These are phyloP conservation scores for Chamaetylas fuelleborni DNA, from an alignment of 2,113 vertebrate genomes.

Conservation along the genomic window DNA sequence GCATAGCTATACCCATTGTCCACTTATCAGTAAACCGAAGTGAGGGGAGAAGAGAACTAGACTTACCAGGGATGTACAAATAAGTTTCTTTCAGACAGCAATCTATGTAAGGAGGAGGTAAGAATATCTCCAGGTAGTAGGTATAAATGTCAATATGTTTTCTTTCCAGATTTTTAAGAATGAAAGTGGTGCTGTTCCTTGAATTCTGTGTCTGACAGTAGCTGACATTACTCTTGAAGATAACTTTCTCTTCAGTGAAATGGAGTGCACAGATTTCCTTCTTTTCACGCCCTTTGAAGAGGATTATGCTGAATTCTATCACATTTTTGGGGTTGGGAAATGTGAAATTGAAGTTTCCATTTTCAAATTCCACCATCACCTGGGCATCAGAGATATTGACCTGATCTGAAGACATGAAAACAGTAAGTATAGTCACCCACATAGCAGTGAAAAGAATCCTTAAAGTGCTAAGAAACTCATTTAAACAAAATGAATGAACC, in stretches of 20 bases:
- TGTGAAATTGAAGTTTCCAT: constrained; percentile 64
- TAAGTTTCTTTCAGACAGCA: constrained; percentile 55
- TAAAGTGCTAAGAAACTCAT: neutral
- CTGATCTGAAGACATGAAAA: constrained; percentile 60
- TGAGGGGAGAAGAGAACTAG: neutral
- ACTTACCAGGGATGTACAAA: constrained; percentile 76
- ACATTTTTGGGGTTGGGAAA: constrained; percentile 57
- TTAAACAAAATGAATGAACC: neutral
- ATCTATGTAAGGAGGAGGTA: constrained; percentile 68
- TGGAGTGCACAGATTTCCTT: constrained; percentile 66
- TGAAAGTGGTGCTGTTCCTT: constrained; percentile 62
- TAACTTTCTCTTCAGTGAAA: neutral
- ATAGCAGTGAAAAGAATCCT: neutral
- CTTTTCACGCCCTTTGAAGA: constrained; percentile 53
- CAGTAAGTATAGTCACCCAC: neutral
- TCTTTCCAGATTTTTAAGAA: constrained; percentile 66
- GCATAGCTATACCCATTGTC: neutral
- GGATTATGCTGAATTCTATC: constrained; percentile 71
- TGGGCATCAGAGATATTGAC: neutral
- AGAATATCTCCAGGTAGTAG: constrained; percentile 62
- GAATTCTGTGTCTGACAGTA: constrained; percentile 54
- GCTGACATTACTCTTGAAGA: neutral
- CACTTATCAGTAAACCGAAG: neutral
- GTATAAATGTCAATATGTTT: constrained; percentile 62
- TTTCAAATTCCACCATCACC: constrained; percentile 48